Evolutionary conservation across 1,140 invertebrate genomes (phyloP).

Genomic region (Solenopsis invicta): DNA sequence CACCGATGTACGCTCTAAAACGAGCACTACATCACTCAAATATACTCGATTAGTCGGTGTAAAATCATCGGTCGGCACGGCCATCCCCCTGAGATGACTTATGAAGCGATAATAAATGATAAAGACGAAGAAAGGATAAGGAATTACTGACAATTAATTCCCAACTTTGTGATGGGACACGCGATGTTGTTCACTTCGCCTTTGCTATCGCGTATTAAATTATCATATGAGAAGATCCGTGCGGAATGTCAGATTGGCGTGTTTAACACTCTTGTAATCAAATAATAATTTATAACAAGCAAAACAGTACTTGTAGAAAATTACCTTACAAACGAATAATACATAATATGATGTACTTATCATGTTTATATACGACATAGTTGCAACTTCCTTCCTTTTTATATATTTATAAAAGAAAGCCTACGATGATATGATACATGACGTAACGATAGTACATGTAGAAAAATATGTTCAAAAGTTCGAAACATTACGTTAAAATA

Average conservation of each 20-base stretch:
- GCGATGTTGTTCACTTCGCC: neutral
- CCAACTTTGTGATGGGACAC: neutral
- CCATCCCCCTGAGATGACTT: neutral
- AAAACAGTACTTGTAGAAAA: neutral
- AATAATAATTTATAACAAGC: conserved; percentile 5
- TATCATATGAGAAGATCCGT: neutral
- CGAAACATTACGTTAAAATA: neutral
- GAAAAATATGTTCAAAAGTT: neutral
- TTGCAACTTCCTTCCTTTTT: neutral
- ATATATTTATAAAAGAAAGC: neutral
- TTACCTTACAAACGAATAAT: neutral
- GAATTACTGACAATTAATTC: conserved; percentile 34
- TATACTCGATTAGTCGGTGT: conserved; percentile 46
- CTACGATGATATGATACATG: neutral
- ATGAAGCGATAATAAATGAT: conserved; percentile 50
- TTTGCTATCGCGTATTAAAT: neutral
- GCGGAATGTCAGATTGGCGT: neutral
- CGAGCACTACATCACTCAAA: conserved; percentile 33
- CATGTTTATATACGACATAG: neutral
- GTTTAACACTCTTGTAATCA: neutral
- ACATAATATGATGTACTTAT: neutral
- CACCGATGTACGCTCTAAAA: conserved; percentile 40
- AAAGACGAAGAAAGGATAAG: conserved; percentile 23
- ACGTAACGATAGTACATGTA: neutral
- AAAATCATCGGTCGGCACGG: conserved; percentile 4